Conservation (phyloP, 2,113 vertebrate genomes). For the Cyphomyrus plagiostoma region DNA sequence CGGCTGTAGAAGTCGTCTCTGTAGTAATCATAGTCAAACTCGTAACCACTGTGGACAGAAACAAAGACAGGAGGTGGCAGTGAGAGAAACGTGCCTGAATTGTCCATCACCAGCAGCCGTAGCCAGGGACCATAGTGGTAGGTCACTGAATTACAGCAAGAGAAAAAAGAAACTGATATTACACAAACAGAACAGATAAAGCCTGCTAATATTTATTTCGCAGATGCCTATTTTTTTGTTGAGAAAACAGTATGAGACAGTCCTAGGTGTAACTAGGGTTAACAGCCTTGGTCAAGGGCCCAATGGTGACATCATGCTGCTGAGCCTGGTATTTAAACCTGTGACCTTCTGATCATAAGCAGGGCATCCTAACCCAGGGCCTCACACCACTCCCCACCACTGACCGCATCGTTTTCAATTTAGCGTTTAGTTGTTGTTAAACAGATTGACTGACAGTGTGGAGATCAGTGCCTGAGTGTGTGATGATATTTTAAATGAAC, state of each 20-base stretch:
- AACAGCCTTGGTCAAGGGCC: neutral
- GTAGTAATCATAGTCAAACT: conserved; percentile 99
- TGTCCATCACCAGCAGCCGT: neutral
- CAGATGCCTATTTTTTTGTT: too few relatives aligned
- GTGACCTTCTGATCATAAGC: neutral
- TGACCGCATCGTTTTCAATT: neutral
- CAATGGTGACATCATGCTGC: neutral
- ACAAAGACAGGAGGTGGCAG: conserved; percentile 35
- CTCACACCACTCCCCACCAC: neutral
- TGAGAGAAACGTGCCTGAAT: neutral
- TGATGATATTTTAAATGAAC: neutral
- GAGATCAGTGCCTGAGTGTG: neutral
- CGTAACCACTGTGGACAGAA: conserved; percentile 74
- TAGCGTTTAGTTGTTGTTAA: neutral
- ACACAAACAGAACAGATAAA: neutral
- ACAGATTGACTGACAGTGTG: neutral
- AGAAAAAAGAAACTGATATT: too few relatives aligned
- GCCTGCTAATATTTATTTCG: neutral
- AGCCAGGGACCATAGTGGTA: neutral
- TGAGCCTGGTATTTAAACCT: neutral
- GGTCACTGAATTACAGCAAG: neutral
- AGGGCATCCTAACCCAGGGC: neutral
- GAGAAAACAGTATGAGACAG: too few relatives aligned
- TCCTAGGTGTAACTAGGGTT: neutral
- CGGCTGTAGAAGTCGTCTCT: conserved; percentile 97